Percentiles rank a stretch among this genome's conserved stretches.
These are phyloP conservation scores for Agrilus mali DNA, from an alignment of 2,888 invertebrate genomes.

Conservation along the genomic window DNA sequence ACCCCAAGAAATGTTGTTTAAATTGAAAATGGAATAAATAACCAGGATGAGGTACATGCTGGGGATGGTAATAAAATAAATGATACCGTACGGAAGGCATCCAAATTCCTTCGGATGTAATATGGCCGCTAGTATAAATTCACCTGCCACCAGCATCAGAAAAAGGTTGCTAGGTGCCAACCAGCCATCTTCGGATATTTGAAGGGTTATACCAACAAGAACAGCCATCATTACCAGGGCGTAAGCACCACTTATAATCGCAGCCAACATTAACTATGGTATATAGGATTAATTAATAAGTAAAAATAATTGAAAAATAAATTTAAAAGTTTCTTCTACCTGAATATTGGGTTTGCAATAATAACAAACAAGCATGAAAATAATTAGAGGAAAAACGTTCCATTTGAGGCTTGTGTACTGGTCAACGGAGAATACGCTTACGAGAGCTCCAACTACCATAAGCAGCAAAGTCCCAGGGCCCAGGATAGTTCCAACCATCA, in stretches of 20 bases:
- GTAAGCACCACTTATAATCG: slow-evolving; percentile 62
- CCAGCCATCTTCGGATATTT: slow-evolving; percentile 67
- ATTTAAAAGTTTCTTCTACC: slow-evolving; percentile 31
- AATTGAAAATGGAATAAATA: slow-evolving; percentile 83
- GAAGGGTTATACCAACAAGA: slow-evolving; percentile 64
- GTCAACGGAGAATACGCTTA: slow-evolving; percentile 61
- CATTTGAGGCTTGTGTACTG: slow-evolving; percentile 52
- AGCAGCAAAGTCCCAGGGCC: slow-evolving; percentile 75
- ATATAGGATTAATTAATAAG: too few relatives aligned
- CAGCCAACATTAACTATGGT: slow-evolving; percentile 64
- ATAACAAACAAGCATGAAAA: slow-evolving; percentile 56
- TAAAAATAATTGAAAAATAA: too few relatives aligned
- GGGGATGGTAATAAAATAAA: slow-evolving; percentile 87
- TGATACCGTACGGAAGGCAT: slow-evolving; percentile 59
- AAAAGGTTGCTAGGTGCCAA: slow-evolving; percentile 76
- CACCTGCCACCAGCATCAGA: slow-evolving; percentile 57
- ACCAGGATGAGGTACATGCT: slow-evolving; percentile 89
- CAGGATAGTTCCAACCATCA: slow-evolving; percentile 63
- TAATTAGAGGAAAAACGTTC: slow-evolving; percentile 53
- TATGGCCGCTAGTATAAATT: slow-evolving; percentile 50
- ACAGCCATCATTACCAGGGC: slow-evolving; percentile 82
- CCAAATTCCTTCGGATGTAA: slow-evolving; percentile 70
- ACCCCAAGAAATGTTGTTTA: slow-evolving; percentile 91
- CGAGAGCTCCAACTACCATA: slow-evolving; percentile 73
- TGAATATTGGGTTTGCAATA: slow-evolving; percentile 53